A percentile compares a stretch with the other conserved stretches of the same genome.
phyloP scores from a whole-genome alignment of 2,113 vertebrate species.

The Megalops atlanticus region DNA sequence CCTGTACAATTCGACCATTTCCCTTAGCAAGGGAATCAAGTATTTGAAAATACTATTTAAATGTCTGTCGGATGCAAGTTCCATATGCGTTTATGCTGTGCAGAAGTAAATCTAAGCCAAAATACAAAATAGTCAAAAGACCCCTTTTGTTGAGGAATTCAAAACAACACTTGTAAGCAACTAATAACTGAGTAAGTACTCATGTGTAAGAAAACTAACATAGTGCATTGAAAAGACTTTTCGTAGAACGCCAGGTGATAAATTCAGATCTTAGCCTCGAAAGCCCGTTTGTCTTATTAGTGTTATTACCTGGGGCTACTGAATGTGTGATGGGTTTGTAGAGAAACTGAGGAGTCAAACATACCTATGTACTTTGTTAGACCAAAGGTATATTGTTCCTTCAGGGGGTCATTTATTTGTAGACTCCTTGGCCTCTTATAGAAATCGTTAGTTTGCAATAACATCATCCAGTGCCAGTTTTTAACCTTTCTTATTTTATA shows the following conservation, averaged over 20 bases:
- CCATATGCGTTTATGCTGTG: constrained; percentile 18
- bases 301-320: constrained; percentile 20
- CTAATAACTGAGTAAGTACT: constrained; percentile 39
- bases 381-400: constrained; percentile 39
- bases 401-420: constrained; percentile 50
- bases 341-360: constrained; percentile 38
- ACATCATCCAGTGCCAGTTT: constrained; percentile 58
- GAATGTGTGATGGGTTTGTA: constrained; percentile 16
- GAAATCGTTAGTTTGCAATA: constrained; percentile 53
- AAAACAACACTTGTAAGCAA: constrained; percentile 24
- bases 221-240: constrained; percentile 15
- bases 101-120: constrained; percentile 9
- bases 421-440: constrained; percentile 47
- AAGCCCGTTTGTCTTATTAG: constrained; percentile 20
- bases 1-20: constrained; percentile 40
- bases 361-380: constrained; percentile 28
- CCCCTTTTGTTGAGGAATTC: constrained; percentile 18
- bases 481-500: constrained; percentile 52
- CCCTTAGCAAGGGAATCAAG: constrained; percentile 39
- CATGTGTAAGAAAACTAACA: constrained; percentile 24
- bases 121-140: not conserved
- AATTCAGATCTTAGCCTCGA: constrained; percentile 21
- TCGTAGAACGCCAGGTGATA: constrained; percentile 18
- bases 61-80: constrained; percentile 28
- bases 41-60: constrained; percentile 40